Evolutionary conservation across 2,797 vertebrate genomes (phyloP).

Genomic region (Aplochiton taeniatus): DNA sequence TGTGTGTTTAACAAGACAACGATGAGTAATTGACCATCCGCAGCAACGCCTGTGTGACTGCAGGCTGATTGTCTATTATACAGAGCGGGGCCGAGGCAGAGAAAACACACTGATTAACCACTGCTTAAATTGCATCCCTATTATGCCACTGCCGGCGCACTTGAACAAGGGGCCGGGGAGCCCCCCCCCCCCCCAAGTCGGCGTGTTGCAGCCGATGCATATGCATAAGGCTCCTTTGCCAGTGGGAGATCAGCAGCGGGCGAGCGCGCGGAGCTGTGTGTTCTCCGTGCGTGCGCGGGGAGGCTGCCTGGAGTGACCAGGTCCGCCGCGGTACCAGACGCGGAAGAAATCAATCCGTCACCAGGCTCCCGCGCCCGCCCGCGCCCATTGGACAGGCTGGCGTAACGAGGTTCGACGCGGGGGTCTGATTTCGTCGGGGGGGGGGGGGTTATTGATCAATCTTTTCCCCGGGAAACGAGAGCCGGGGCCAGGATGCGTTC

Average conservation of each 20-base stretch:
- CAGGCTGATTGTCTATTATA: constrained; percentile 74
- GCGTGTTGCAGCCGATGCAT: constrained; percentile 62
- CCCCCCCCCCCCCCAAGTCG: constrained; percentile 61
- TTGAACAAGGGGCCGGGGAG: constrained; percentile 54
- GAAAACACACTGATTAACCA: constrained; percentile 75
- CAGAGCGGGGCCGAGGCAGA: constrained; percentile 64
- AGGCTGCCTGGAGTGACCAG: neutral
- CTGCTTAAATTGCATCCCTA: constrained; percentile 68
- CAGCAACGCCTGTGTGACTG: constrained; percentile 65
- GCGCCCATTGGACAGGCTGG: constrained; percentile 26
- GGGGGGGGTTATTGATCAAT: constrained; percentile 50
- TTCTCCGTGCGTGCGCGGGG: too few species aligned
- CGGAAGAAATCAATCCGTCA: constrained; percentile 38
- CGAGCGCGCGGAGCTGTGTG: neutral
- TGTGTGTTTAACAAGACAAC: constrained; percentile 75
- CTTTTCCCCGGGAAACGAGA: neutral
- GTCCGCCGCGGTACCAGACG: neutral
- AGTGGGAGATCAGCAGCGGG: constrained; percentile 16
- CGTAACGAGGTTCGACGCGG: constrained; percentile 34
- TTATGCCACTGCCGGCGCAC: constrained; percentile 61
- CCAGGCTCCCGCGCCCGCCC: constrained; percentile 17
- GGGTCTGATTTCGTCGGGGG: constrained; percentile 49
- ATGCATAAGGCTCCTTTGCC: constrained; percentile 56
- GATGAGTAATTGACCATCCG: constrained; percentile 78
- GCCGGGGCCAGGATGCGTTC: constrained; percentile 24